These are phyloP conservation scores for Papilio polyxenes DNA, from an alignment of 1,140 invertebrate species.

Conservation along the genomic window DNA sequence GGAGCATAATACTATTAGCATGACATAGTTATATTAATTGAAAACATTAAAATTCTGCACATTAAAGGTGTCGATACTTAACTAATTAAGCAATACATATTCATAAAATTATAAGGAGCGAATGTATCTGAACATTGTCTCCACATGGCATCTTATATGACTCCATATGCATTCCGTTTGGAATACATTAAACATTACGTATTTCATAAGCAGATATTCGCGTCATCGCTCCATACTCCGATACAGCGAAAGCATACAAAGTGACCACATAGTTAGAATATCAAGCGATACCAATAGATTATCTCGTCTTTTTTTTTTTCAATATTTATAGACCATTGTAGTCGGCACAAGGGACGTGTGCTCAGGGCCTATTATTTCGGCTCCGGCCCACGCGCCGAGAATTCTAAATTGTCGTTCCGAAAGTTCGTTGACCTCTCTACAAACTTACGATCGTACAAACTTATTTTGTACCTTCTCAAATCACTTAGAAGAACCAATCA, in stretches of 20 bases:
- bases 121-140: constrained; percentile 7
- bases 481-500: background rate
- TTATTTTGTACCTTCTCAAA: background rate
- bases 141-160: background rate
- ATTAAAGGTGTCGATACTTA: background rate
- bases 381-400: constrained; percentile 53
- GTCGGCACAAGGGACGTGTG: constrained; percentile 52
- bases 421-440: constrained; percentile 52
- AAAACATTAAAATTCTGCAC: background rate
- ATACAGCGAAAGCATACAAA: constrained; percentile 55
- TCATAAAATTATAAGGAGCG: background rate
- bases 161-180: background rate
- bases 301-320: constrained; percentile 53
- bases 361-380: constrained; percentile 57
- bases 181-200: constrained; percentile 42
- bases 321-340: constrained; percentile 64
- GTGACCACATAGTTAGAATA: constrained; percentile 51
- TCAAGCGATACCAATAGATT: constrained; percentile 54
- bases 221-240: constrained; percentile 50
- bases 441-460: constrained; percentile 25
- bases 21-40: background rate
- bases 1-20: too few relatives aligned
- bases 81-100: background rate
- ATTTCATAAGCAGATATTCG: constrained; percentile 48
- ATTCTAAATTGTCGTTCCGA: constrained; percentile 51